Percentiles rank a stretch among this genome's conserved stretches.
Evolutionary conservation across 2,797 vertebrate genomes (phyloP).

Genomic region (Microctenopoma stevenorrisi): DNA sequence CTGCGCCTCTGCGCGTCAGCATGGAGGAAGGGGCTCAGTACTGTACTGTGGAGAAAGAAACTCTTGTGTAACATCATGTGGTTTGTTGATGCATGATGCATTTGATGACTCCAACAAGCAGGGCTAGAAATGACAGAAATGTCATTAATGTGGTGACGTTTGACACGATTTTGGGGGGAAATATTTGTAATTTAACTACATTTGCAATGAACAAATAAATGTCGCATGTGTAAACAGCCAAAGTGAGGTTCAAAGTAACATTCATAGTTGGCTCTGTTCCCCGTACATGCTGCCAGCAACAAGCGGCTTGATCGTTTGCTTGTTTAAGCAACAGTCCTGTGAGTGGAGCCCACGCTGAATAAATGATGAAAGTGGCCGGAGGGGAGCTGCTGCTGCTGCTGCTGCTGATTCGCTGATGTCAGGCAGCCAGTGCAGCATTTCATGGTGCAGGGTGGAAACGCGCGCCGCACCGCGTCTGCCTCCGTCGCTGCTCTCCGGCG

Average conservation of each 20-base stretch:
- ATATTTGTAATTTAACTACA: too few species aligned
- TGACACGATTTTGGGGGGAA: too few species aligned
- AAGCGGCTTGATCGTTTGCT: background rate
- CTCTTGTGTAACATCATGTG: background rate
- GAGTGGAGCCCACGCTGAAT: conserved; percentile 66
- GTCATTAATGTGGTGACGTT: background rate
- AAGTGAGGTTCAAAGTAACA: background rate
- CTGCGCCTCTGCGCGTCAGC: conserved; percentile 24
- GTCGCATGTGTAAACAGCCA: background rate
- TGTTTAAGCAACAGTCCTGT: conserved; percentile 67
- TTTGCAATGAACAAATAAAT: background rate
- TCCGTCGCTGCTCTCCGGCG: conserved; percentile 42
- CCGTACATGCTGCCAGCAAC: background rate
- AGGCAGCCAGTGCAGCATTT: conserved; percentile 88
- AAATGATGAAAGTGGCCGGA: conserved; percentile 83
- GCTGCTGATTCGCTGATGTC: conserved; percentile 92
- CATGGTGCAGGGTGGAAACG: conserved; percentile 84
- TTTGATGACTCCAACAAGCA: background rate
- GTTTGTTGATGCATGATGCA: background rate
- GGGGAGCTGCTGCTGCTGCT: conserved; percentile 53
- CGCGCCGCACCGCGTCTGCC: conserved; percentile 58
- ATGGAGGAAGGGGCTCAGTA: conserved; percentile 18
- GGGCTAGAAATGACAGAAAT: background rate
- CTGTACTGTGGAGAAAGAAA: background rate
- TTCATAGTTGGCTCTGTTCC: background rate